Base-by-base conservation (phyloP, 2,888 invertebrate genomes). In the Branchellion lobata region DNA sequence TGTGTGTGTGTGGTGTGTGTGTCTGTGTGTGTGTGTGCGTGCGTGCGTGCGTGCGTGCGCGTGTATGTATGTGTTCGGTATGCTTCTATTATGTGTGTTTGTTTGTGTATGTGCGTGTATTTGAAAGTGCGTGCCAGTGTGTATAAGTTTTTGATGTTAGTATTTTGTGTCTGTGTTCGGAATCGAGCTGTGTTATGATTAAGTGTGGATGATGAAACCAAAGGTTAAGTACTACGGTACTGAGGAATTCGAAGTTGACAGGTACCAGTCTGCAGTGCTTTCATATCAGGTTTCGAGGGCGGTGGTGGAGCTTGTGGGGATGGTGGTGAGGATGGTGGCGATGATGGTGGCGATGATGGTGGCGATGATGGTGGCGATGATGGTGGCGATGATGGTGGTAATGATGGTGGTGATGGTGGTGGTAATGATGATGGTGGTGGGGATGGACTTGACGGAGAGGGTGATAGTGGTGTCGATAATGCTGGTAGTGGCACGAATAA, bases 141-240 rank as follows among this genome's bases (percentile, higher is more conserved):
- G 40, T 40, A 14, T 40, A 14, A 8, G 40, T 40, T 5, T 40
- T 5, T 40, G 40, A 14, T 5, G 14, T 5, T 5, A 14, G 40
- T 5, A 40, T 40, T 40, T 40, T 40, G 40, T 40, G 40, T 40
- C 8, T 40, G 40, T 40, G 40, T 40, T 5, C 14, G 40, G n/a
- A n/a, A n/a, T n/a, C n/a, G n/a, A n/a, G n/a, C n/a, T n/a, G n/a
- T n/a, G n/a, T n/a, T n/a, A n/a, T n/a, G 14, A 5, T 40, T 40
- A 14, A 40, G 5, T 8, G 5, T 40, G 40, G 8, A 40, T 57
- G 3, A 14, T 24, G 27, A 47, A 1, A 1, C 68, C 83, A 1
- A 81, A 88, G 88, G 88, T 90, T 0, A 99, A 99, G 87, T 98
- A 98, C 88, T 98, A 97, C 86, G 94, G 94, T 3, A 96, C 95